A percentile compares a stretch with the other conserved stretches of the same genome.
These are phyloP conservation scores for Nomada ferruginata DNA, from an alignment of 2,888 invertebrate genomes.

Conservation along the genomic window DNA sequence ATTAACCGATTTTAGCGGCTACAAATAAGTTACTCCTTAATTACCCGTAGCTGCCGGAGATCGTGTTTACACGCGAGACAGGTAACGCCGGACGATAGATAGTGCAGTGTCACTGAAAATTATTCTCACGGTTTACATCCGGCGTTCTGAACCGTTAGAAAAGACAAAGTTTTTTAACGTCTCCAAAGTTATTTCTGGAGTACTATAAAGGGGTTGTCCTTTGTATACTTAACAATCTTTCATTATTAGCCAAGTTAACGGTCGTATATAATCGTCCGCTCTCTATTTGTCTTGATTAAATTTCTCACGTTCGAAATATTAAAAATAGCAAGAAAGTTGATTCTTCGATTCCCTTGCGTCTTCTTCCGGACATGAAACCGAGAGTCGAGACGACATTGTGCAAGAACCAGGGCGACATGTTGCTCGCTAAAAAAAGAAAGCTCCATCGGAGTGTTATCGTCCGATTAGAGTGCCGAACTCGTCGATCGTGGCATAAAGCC, in stretches of 20 bases:
- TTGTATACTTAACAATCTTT: neutral
- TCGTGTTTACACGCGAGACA: slow-evolving; percentile 8
- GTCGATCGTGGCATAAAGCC: slow-evolving; percentile 3
- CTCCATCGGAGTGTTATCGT: slow-evolving; percentile 24
- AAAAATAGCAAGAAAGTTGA: neutral
- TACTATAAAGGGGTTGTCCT: neutral
- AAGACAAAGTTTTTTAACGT: no score
- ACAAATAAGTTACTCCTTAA: slow-evolving; percentile 17
- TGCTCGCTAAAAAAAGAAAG: slow-evolving; percentile 16
- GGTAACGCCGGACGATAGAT: slow-evolving; percentile 31
- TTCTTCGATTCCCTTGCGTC: neutral
- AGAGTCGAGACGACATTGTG: neutral
- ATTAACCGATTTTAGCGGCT: slow-evolving; percentile 24
- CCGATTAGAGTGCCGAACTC: slow-evolving; percentile 21
- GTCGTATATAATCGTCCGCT: neutral
- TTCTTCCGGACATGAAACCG: neutral
- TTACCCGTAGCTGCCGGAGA: slow-evolving; percentile 13
- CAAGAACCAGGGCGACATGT: neutral
- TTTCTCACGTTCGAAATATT: neutral
- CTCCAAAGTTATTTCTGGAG: no score
- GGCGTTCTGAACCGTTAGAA: slow-evolving; percentile 10
- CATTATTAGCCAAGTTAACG: neutral
- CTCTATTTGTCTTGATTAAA: slow-evolving; percentile 8
- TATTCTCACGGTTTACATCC: slow-evolving; percentile 53
- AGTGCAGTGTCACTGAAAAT: slow-evolving; percentile 44